phyloP scores from a whole-genome alignment of 2,113 vertebrate genomes.

The Lagopus muta region DNA sequence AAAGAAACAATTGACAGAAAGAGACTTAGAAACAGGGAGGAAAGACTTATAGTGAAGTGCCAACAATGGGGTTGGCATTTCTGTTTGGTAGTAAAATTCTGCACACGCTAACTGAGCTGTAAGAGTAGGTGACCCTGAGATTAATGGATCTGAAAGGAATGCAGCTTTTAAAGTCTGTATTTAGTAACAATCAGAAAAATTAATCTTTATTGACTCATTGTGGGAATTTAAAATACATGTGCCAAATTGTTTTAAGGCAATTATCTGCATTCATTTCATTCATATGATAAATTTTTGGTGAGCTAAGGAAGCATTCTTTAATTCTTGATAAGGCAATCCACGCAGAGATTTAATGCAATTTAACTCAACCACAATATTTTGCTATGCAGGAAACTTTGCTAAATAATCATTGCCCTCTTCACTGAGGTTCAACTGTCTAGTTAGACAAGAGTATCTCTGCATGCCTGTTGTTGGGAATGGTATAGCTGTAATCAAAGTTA shows the following conservation, averaged over 20 bases:
- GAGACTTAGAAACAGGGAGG: background rate
- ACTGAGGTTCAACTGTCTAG: background rate
- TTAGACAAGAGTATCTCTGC: background rate
- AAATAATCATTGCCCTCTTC: background rate
- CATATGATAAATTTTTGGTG: background rate
- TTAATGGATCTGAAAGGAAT: background rate
- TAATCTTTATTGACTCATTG: background rate
- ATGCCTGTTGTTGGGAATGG: background rate
- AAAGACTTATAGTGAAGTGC: background rate
- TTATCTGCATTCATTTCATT: background rate
- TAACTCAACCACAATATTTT: background rate
- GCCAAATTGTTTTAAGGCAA: background rate
- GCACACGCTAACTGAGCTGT: background rate
- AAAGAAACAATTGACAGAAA: conserved; percentile 35
- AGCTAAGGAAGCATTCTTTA: background rate
- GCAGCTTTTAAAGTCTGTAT: background rate
- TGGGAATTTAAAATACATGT: background rate
- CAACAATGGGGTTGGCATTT: conserved; percentile 21
- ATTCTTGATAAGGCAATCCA: background rate
- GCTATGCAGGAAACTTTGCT: background rate
- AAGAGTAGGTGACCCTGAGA: background rate
- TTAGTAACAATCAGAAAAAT: background rate
- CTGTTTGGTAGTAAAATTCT: conserved; percentile 21
- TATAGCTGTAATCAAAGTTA: background rate
- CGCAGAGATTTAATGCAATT: background rate